phyloP scores from a whole-genome alignment of 2,888 invertebrate species.

The Rotaria socialis region DNA sequence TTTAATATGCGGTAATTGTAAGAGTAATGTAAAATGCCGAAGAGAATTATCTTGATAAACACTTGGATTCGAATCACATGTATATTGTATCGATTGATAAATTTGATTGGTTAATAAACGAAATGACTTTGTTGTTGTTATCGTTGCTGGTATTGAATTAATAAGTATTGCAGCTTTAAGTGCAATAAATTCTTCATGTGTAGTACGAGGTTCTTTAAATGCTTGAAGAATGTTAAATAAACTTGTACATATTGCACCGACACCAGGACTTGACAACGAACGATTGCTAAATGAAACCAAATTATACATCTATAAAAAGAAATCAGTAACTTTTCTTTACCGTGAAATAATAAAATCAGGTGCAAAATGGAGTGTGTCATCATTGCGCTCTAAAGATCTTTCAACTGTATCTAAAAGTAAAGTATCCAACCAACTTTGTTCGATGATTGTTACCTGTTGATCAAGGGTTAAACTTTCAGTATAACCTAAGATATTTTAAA shows the following conservation, averaged over 20 bases:
- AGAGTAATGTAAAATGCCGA: conserved; percentile 6
- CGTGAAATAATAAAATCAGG: conserved; percentile 32
- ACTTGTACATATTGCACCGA: not conserved
- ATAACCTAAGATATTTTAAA: not conserved
- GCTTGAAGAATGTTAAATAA: conserved; percentile 25
- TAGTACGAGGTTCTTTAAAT: conserved; percentile 24
- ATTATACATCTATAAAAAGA: not conserved
- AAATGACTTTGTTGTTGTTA: conserved; percentile 32
- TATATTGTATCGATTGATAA: conserved; percentile 12
- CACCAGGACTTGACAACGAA: not conserved
- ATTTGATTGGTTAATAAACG: conserved; percentile 28
- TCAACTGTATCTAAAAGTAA: not conserved
- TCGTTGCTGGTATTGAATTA: conserved; percentile 7
- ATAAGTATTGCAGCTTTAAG: conserved; percentile 13
- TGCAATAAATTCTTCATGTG: conserved; percentile 37
- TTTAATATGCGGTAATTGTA: conserved; percentile 31
- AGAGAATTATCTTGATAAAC: conserved; percentile 24
- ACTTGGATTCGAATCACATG: conserved; percentile 24
- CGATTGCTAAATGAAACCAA: not conserved
- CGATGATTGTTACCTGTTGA: conserved; percentile 28
- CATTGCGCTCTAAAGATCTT: not conserved
- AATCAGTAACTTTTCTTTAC: not conserved
- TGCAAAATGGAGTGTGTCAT: conserved; percentile 33
- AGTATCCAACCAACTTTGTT: conserved; percentile 35
- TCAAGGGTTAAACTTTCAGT: conserved; percentile 31